Evolutionary conservation across 2,888 invertebrate species (phyloP), one percentile per base, ranked within the genome.

Genomic region (Andrena bicolor): DNA sequence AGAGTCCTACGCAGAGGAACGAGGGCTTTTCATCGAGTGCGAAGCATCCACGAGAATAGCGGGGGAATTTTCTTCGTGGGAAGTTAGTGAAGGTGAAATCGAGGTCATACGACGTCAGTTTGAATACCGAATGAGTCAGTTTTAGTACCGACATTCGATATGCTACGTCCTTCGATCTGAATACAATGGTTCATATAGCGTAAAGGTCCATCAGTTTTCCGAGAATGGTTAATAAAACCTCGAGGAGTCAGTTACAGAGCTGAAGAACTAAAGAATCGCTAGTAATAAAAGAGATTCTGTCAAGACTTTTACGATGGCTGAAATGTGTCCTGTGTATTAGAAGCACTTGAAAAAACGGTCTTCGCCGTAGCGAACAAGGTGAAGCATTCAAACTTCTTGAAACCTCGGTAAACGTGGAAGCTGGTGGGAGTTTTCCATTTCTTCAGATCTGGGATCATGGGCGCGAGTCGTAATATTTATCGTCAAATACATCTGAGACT

Each of bases 1-100:
- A 68, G 68, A 79, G 56, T 48, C 61, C 76, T 79, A 16, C 5
- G 41, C 41, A 41, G 41, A 41, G 13, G 3, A 41, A 16, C 13
- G 16, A 5, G 41, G 41, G 16, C 4, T 16, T 16, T 41, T 41
- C 16, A 16, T 16, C 41, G 41, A 41, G 41, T 16, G 41, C 16
- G 16, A 41, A 41, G 16, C 16, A 16, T 41, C 41, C 41, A 16
- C 1, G 41, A 16, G 41, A 16, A 41, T 41, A 16, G 16, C 13
- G 4, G 16, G 41, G 16, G 16, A 41, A 41, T 41, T 41, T 41
- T 41, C 41, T 16, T 41, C 41, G 41, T 41, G 41, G 41, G 41
- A 41, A 41, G 41, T 5, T 41, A 13, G 41, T 1, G 51, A 20
- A 20, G 51, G 20, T 51, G n/a, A 20, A 51, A 2, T 20, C 20